A percentile compares a stretch with the other conserved stretches of the same genome.
phyloP scores from a whole-genome alignment of 2,113 vertebrate species.

The Anguilla japonica region DNA sequence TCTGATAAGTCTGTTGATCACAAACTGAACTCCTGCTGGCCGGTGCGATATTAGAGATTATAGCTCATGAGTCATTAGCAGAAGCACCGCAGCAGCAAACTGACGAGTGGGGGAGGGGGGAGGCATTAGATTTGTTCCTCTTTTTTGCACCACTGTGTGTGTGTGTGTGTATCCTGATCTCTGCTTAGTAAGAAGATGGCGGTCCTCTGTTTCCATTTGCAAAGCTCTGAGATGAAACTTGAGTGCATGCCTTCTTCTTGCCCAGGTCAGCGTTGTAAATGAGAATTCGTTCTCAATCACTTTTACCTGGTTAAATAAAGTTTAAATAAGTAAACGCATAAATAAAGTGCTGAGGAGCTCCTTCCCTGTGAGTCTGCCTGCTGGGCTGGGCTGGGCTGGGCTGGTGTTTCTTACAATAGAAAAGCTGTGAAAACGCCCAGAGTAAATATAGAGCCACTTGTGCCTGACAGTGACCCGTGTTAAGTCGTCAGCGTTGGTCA shows the following conservation, averaged over 20 bases:
- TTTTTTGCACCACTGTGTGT: too few species aligned
- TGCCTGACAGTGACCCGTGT: neutral
- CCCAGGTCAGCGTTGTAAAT: neutral
- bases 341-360: neutral
- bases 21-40: neutral
- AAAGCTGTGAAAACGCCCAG: neutral
- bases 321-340: too few species aligned
- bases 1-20: neutral
- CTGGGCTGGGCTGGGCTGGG: neutral
- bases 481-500: too few species aligned
- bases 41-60: neutral
- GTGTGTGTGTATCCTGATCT: too few species aligned
- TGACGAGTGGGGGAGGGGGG: neutral
- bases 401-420: neutral
- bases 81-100: neutral
- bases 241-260: too few species aligned
- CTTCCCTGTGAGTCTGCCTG: neutral
- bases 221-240: neutral
- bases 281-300: too few species aligned
- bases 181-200: neutral
- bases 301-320: too few species aligned
- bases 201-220: neutral
- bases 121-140: too few species aligned
- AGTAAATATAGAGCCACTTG: neutral
- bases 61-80: constrained; percentile 7